Percentiles rank a stretch among this genome's conserved stretches.
These are phyloP conservation scores for Busseola fusca DNA, from an alignment of 2,888 invertebrate species.

Conservation along the genomic window DNA sequence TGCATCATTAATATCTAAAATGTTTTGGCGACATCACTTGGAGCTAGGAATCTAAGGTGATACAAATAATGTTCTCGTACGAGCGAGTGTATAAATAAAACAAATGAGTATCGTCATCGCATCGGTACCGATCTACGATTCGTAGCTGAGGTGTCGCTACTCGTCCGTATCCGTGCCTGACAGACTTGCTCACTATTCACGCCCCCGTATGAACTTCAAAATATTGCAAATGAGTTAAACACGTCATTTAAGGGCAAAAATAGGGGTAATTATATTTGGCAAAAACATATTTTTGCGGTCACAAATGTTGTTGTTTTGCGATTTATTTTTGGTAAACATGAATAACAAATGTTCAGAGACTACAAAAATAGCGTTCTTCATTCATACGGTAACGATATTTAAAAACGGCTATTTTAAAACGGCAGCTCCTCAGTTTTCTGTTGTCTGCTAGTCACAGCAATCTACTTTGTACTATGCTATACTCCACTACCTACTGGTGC, in stretches of 20 bases:
- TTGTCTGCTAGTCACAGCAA: neutral
- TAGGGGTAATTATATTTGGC: slow-evolving; percentile 29
- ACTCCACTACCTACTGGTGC: neutral
- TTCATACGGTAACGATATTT: neutral
- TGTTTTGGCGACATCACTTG: slow-evolving; percentile 52
- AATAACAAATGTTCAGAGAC: slow-evolving; percentile 7
- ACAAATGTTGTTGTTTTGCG: slow-evolving; percentile 14
- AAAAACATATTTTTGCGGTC: slow-evolving; percentile 13
- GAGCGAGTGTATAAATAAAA: slow-evolving; percentile 46
- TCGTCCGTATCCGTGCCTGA: neutral
- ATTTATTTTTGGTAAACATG: slow-evolving; percentile 19
- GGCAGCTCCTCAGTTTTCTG: neutral
- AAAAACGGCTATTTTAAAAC: neutral
- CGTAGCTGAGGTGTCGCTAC: slow-evolving; percentile 28
- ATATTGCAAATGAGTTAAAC: slow-evolving; percentile 12
- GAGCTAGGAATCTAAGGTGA: slow-evolving; percentile 37
- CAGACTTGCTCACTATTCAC: slow-evolving; percentile 26
- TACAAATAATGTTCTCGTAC: slow-evolving; percentile 47
- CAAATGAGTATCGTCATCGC: slow-evolving; percentile 31
- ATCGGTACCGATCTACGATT: slow-evolving; percentile 8
- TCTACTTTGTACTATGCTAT: too few species aligned
- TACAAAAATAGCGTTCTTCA: neutral
- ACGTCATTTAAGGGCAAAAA: slow-evolving; percentile 30
- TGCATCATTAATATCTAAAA: slow-evolving; percentile 48
- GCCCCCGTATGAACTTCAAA: slow-evolving; percentile 43